Conservation (phyloP, 2,113 vertebrate species). For the Miniopterus natalensis region DNA sequence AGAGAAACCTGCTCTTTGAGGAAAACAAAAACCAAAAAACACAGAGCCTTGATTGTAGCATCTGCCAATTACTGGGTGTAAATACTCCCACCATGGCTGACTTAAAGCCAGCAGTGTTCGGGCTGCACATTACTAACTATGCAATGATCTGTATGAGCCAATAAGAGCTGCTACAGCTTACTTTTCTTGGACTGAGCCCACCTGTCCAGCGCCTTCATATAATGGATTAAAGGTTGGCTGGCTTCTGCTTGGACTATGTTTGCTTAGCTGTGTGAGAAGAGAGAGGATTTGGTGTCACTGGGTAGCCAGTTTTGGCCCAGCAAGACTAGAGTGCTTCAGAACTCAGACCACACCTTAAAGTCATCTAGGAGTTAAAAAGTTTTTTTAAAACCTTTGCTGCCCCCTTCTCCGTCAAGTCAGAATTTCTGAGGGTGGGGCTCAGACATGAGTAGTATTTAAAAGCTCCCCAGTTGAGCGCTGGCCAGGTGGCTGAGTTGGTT, state of each 20-base stretch:
- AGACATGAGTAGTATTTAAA: not conserved
- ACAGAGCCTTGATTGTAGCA: not conserved
- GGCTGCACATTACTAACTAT: not conserved
- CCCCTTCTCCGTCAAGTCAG: too few species aligned
- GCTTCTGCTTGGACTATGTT: not conserved
- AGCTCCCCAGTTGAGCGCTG: not conserved
- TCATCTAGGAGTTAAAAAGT: not conserved
- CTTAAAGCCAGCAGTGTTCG: not conserved
- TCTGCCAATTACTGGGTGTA: not conserved
- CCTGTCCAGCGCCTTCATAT: not conserved
- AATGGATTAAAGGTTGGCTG: accelerated
- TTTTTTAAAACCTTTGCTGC: not conserved
- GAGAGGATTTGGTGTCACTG: not conserved
- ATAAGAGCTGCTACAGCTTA: not conserved
- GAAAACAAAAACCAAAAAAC: not conserved
- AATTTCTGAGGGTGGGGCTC: not conserved
- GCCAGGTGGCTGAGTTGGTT: too few species aligned
- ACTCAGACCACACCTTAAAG: not conserved
- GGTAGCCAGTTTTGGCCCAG: not conserved
- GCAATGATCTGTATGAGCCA: not conserved
- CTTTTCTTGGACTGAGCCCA: not conserved
- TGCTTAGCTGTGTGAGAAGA: not conserved
- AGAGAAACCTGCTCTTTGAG: not conserved
- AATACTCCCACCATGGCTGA: not conserved
- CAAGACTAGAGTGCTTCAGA: not conserved